Conservation (phyloP, 2,797 vertebrate genomes). For the Epinephelus malabaricus region DNA sequence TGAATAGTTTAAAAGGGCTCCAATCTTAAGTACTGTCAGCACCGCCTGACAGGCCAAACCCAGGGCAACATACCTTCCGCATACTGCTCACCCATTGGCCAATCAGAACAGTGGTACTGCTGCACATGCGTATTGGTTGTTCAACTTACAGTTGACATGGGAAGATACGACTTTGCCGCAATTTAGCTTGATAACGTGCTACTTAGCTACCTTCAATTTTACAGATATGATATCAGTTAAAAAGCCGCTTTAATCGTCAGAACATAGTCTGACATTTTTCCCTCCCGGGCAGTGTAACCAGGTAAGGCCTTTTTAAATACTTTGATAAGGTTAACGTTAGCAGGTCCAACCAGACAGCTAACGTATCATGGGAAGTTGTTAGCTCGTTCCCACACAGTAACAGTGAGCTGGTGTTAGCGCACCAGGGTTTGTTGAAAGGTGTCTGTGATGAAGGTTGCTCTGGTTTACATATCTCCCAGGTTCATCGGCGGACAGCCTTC, state of each 20-base stretch:
- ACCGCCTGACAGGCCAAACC: neutral
- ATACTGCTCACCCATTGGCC: neutral
- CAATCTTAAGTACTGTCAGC: neutral
- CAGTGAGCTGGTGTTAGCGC: neutral
- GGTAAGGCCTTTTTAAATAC: constrained; percentile 66
- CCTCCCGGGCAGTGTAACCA: neutral
- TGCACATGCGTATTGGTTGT: constrained; percentile 58
- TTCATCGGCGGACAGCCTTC: neutral
- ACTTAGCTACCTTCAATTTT: constrained; percentile 6
- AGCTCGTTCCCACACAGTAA: constrained; percentile 32
- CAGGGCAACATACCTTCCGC: neutral
- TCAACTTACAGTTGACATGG: constrained; percentile 31
- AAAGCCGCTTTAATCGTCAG: neutral
- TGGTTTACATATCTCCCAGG: neutral
- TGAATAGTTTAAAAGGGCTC: too few relatives aligned
- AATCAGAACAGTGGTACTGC: constrained; percentile 18
- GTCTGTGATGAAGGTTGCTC: neutral
- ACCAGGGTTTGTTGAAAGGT: neutral
- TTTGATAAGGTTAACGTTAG: constrained; percentile 10
- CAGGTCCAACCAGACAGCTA: constrained; percentile 21
- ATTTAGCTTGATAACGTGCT: constrained; percentile 40
- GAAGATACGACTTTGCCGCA: constrained; percentile 45
- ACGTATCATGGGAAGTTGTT: constrained; percentile 39
- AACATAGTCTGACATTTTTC: neutral
- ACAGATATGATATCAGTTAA: constrained; percentile 21